Evolutionary conservation across 1,140 invertebrate species (phyloP).

Genomic region (Diorhabda carinulata): DNA sequence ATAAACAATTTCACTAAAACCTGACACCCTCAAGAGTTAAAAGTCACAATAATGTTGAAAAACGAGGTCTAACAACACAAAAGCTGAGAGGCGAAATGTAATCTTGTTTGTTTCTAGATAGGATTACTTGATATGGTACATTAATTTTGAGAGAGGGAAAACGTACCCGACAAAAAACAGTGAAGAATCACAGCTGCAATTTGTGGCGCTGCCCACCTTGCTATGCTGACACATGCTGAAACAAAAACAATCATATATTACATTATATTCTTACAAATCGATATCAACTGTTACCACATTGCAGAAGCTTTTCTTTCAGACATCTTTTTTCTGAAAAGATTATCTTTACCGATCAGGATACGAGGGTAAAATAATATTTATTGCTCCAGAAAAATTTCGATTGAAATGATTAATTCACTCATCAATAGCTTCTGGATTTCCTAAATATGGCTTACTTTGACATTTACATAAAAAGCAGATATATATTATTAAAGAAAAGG

Average conservation of each 20-base stretch:
- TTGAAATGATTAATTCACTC: too few species aligned
- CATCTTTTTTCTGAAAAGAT: background rate
- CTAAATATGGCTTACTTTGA: too few species aligned
- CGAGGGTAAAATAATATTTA: too few species aligned
- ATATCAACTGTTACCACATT: constrained; percentile 6
- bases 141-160: constrained; percentile 33
- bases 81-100: constrained; percentile 12
- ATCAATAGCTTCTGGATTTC: too few species aligned
- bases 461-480: too few species aligned
- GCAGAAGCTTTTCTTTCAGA: background rate
- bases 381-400: too few species aligned
- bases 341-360: background rate
- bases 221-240: constrained; percentile 42
- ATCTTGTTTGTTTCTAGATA: constrained; percentile 25
- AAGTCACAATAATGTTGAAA: background rate
- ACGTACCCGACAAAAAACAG: constrained; percentile 34
- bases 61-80: constrained; percentile 4
- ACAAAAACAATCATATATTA: constrained; percentile 38
- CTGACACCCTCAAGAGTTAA: background rate
- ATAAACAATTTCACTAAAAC: background rate
- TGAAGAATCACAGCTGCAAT: constrained; percentile 40
- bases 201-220: constrained; percentile 39
- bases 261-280: background rate
- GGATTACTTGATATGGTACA: constrained; percentile 28
- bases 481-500: too few species aligned